Evolutionary conservation across 2,888 invertebrate genomes (phyloP), one percentile per base, ranked within the genome.

Genomic region (Aphodius granarius): DNA sequence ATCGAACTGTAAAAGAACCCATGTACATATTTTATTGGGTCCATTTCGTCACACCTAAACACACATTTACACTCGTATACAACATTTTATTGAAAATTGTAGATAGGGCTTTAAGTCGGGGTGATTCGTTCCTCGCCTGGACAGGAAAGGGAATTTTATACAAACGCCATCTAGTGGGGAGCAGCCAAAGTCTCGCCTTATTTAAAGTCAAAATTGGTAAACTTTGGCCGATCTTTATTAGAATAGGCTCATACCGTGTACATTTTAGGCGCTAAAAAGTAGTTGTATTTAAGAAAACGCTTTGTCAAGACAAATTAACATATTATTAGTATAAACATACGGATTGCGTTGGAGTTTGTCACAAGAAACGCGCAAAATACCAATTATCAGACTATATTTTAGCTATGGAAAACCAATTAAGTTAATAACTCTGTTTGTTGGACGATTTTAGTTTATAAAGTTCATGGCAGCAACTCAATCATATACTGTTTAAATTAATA

Each of bases 1-100:
- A 43, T 43, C 43, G 43, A 43, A 43, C 43, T 43, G 13, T 43
- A 43, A 13, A 43, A 43, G 43, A 43, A 43, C 43, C 43, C 43
- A 43, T 86, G 86, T 87, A 86, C 79, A 86, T 86, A 86, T 85
- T 84, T 43, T 43, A 43, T 43, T 86, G 85, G 86, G 86, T 86
- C 86, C 86, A 86, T 43, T 86, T 80, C 81, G 80, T 82, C 81
- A 63, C 72, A 72, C 72, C 72, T 23, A 23, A 4, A 23, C 23
- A 23, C 23, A 43, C 43, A 6, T 43, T 43, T 43, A 43, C 43
- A 43, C 13, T 43, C 43, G 43, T 43, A 43, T 43, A 43, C 43
- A 43, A 43, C 13, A 43, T 43, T 43, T 43, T 9, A 43, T 43
- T 43, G 43, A 43, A 43, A 43, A 43, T 43, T 43, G 43, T 43